phyloP scores from a whole-genome alignment of 1,140 invertebrate species.

The Lutraria rhynchaena region DNA sequence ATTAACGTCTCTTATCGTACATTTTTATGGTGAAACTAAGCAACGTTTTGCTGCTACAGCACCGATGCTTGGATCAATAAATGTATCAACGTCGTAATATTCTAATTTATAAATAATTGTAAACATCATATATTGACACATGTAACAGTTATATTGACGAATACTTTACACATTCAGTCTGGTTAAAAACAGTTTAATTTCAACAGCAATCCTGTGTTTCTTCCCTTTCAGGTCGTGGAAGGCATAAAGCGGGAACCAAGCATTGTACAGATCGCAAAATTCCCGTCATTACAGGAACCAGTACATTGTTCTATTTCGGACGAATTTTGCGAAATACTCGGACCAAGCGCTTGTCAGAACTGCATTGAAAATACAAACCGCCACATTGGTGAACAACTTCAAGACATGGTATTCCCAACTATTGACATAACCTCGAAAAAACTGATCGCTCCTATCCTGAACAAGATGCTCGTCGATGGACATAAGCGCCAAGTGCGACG shows the following conservation, averaged over 20 bases:
- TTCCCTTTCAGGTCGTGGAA: constrained; percentile 18
- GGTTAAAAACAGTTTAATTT: too few relatives aligned
- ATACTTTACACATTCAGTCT: neutral
- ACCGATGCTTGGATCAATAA: too few relatives aligned
- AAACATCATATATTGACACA: neutral
- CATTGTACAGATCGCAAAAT: constrained; percentile 43
- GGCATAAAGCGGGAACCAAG: constrained; percentile 43
- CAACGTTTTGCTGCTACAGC: too few relatives aligned
- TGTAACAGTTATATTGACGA: neutral
- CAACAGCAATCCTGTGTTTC: too few relatives aligned
- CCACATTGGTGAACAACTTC: constrained; percentile 64
- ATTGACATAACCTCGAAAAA: constrained; percentile 61
- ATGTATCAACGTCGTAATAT: too few relatives aligned
- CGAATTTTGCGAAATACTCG: constrained; percentile 69
- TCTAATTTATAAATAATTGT: too few relatives aligned
- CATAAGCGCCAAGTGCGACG: constrained; percentile 33
- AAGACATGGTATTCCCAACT: constrained; percentile 62
- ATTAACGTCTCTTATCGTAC: too few relatives aligned
- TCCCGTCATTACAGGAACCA: constrained; percentile 43
- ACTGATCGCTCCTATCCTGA: constrained; percentile 57
- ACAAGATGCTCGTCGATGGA: constrained; percentile 28
- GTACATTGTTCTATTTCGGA: constrained; percentile 25
- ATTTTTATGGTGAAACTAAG: too few relatives aligned
- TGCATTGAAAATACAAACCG: constrained; percentile 70
- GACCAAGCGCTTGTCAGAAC: constrained; percentile 63